These are phyloP conservation scores for Neosalanx taihuensis DNA, from an alignment of 2,797 vertebrate genomes.

Conservation along the genomic window DNA sequence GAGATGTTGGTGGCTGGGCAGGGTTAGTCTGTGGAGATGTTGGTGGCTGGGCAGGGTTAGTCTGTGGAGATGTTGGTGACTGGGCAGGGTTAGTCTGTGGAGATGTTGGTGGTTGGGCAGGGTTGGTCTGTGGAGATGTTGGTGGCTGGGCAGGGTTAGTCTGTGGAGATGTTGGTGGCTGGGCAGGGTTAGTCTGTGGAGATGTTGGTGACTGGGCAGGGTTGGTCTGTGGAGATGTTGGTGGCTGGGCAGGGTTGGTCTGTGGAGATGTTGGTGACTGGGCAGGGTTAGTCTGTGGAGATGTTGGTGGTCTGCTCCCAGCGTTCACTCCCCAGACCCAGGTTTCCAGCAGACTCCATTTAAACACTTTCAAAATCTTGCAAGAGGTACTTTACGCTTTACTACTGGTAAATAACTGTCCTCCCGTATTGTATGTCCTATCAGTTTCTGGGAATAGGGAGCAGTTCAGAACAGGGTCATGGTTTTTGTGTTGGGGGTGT, in stretches of 20 bases:
- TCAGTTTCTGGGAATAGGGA: too few relatives aligned
- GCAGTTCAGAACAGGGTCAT: too few relatives aligned
- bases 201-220: conserved; percentile 19
- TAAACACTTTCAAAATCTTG: too few relatives aligned
- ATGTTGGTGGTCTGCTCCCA: conserved; percentile 21
- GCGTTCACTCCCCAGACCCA: conserved; percentile 8
- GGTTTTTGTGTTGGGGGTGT: too few relatives aligned
- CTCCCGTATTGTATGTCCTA: too few relatives aligned
- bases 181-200: neutral
- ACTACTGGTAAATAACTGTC: too few relatives aligned
- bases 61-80: conserved; percentile 32
- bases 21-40: conserved; percentile 29
- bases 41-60: neutral
- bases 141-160: neutral
- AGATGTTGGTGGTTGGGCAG: conserved; percentile 21
- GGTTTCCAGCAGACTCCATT: neutral
- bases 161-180: conserved; percentile 31
- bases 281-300: conserved; percentile 16
- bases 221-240: conserved; percentile 28
- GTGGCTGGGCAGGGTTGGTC: neutral
- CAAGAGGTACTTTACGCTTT: too few relatives aligned
- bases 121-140: conserved; percentile 29
- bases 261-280: conserved; percentile 25
- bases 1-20: conserved; percentile 23
- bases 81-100: neutral